Base-by-base conservation (phyloP, 1,140 invertebrate genomes). In the Apis florea region DNA sequence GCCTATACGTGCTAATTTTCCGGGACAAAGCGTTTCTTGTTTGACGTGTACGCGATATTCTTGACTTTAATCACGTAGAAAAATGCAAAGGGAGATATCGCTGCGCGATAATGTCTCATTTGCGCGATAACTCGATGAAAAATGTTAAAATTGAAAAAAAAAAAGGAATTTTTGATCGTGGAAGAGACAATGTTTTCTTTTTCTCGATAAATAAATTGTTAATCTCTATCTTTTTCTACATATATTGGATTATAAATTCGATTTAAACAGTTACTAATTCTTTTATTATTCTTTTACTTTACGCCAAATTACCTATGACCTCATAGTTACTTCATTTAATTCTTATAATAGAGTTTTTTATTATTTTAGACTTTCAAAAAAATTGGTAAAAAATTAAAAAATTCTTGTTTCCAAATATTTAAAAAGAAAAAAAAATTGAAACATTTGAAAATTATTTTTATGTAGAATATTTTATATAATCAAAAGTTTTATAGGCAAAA, bases 41-140 rank as follows among this genome's bases (percentile, higher is more conserved):
- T 69, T 59, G 49, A 1, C 26, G 11, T 68, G 24, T n/a, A 70
- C 76, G n/a, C 76, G 40, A 78, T 69, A 61, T 56, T 21, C 47
- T 78, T 26, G 67, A 59, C 40, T 78, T 70, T 78, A 78, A 78
- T 78, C 76, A 21, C 54, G 24, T 59, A 78, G 66, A 78, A 78
- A 70, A 70, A 78, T 79, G 47, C 19, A 10, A 51, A 13, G 19
- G 13, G 19, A n/a, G 19, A 31, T n/a, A n/a, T 10, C 56, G 56
- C 17, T 3, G 19, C 13, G 19, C 47, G 47, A 61, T 77, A 77
- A 77, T 79, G 53, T 71, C 68, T 70, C 67, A 79, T 71, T 61
- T 61, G 21, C 24, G 76, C 67, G 47, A 47, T 24, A 13, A 21
- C 53, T 61, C 12, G 12, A 71, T 58, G 67, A 71, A 71, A 71